Evolutionary conservation across 2,888 invertebrate species (phyloP).

Genomic region (Hipparchia semele): DNA sequence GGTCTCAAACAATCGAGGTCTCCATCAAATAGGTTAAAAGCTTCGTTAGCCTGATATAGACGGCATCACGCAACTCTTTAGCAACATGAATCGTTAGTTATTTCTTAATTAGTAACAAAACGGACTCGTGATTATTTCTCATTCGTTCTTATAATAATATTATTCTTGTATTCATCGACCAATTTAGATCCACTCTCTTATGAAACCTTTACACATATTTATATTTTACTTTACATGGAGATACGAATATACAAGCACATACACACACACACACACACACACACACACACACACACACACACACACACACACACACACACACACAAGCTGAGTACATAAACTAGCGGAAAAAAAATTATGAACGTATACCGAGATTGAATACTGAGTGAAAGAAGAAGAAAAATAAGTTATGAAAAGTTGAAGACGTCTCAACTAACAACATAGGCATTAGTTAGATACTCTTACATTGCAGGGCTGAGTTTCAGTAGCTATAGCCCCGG

Average conservation of each 20-base stretch:
- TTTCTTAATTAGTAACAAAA: slow-evolving; percentile 19
- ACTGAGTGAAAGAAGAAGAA: neutral
- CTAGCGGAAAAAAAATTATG: neutral
- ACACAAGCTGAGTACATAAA: too few species aligned
- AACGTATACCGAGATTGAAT: neutral
- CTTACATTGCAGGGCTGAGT: slow-evolving; percentile 61
- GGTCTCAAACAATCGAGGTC: slow-evolving; percentile 4
- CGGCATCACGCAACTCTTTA: slow-evolving; percentile 16
- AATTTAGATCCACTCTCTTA: too few species aligned
- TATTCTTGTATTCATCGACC: neutral
- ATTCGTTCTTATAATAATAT: neutral
- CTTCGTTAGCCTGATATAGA: slow-evolving; percentile 15
- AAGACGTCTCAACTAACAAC: neutral
- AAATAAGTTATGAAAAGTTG: neutral
- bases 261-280: too few species aligned
- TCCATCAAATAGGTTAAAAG: slow-evolving; percentile 14
- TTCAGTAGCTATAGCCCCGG: slow-evolving; percentile 73
- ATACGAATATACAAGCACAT: too few species aligned
- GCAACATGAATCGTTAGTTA: slow-evolving; percentile 13
- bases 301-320: too few species aligned
- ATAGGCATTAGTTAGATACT: slow-evolving; percentile 48
- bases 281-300: too few species aligned
- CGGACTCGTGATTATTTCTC: neutral
- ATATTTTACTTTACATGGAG: too few species aligned
- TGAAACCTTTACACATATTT: too few species aligned